A percentile compares a stretch with the other conserved stretches of the same genome.
These are phyloP conservation scores for Carabus problematicus DNA, from an alignment of 2,888 invertebrate species.

Conservation along the genomic window DNA sequence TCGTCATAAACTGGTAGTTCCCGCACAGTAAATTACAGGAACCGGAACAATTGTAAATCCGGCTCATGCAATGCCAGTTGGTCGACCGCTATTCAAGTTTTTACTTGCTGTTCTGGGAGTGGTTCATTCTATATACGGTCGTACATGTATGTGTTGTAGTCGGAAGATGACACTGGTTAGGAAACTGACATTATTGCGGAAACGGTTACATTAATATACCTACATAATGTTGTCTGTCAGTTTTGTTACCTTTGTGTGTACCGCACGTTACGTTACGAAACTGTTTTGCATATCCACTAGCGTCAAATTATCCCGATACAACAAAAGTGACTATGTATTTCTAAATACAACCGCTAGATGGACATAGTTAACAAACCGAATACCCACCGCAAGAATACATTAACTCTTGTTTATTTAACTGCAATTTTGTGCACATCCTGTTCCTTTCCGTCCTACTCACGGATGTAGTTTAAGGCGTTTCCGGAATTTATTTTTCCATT, in stretches of 20 bases:
- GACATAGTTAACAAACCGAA: no score
- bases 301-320: neutral
- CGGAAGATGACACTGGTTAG: constrained; percentile 36
- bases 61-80: constrained; percentile 2
- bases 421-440: constrained; percentile 35
- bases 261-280: neutral
- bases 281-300: neutral
- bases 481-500: constrained; percentile 32
- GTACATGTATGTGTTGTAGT: constrained; percentile 16
- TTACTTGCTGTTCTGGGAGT: constrained; percentile 9
- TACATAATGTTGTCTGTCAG: constrained; percentile 39
- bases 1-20: neutral
- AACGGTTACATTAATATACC: constrained; percentile 33
- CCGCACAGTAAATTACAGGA: neutral
- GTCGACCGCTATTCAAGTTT: constrained; percentile 7
- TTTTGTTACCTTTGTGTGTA: constrained; percentile 25
- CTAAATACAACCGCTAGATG: no score
- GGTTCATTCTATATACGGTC: neutral
- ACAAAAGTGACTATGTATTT: neutral
- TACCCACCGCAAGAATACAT: neutral
- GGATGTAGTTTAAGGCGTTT: constrained; percentile 10
- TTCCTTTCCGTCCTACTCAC: constrained; percentile 23
- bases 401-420: constrained; percentile 31
- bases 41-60: constrained; percentile 11
- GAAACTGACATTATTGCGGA: constrained; percentile 34